Percentiles rank a stretch among this genome's conserved stretches.
Conservation (phyloP, 2,797 vertebrate genomes). For the Cyclopterus lumpus region DNA sequence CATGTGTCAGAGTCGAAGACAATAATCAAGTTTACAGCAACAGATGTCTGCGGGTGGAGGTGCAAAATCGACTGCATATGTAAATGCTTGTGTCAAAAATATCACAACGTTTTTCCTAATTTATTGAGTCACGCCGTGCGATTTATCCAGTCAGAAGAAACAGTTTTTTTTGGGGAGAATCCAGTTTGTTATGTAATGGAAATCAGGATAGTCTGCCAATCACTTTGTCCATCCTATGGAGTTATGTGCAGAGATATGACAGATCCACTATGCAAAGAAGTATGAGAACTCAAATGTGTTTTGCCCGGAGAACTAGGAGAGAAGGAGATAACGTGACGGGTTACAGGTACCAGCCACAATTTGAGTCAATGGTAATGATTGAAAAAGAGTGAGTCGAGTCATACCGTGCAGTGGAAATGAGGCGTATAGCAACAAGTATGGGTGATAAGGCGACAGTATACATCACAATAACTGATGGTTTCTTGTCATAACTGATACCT, state of each 20-base stretch:
- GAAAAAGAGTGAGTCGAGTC: neutral
- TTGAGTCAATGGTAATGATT: neutral
- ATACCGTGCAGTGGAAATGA: neutral
- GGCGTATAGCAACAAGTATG: neutral
- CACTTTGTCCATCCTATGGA: neutral
- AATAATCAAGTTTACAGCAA: constrained; percentile 31
- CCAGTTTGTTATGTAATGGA: neutral
- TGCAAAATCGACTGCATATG: constrained; percentile 8
- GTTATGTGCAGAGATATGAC: neutral
- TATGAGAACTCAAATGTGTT: neutral
- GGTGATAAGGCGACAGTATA: neutral
- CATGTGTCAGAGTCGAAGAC: constrained; percentile 3
- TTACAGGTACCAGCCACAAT: neutral
- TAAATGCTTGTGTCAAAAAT: constrained; percentile 29
- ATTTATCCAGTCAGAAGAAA: neutral
- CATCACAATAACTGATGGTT: neutral
- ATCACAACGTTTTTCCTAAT: constrained; percentile 1
- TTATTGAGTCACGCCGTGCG: constrained; percentile 7
- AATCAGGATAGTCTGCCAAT: constrained; percentile 5
- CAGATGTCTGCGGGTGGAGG: constrained; percentile 36
- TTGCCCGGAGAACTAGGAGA: neutral
- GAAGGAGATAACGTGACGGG: neutral
- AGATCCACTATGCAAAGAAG: neutral
- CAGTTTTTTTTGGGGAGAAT: constrained; percentile 5
- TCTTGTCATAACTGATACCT: neutral